Evolutionary conservation across 2,113 vertebrate species (phyloP), one percentile per base, ranked within the genome.

Genomic region (Todiramphus chloris): DNA sequence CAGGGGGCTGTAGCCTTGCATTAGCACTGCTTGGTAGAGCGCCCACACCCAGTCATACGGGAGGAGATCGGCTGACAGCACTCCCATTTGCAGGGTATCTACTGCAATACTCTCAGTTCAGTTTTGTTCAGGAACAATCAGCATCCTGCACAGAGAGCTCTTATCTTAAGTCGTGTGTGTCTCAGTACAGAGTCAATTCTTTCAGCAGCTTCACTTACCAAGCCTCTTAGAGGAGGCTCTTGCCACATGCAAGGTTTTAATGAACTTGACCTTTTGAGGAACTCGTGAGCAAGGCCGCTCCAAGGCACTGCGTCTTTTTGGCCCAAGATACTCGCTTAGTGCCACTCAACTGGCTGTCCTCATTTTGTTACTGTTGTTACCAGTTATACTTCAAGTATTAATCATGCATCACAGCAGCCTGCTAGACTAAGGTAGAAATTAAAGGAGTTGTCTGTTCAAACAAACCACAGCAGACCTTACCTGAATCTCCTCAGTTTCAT

Each of bases 401-500:
- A 76, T 39, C 10, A 56, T 4, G 8, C 25, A 77, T 30, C 35
- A 43, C 39, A 66, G 33, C 14, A 62, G 30, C 4, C 44, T 51
- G 19, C 46, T 31, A 66, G 27, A 31, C 19, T 41, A 75, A 56
- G 31, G 44, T 1, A 72, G 33, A 55, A 78, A 79, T 37, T 19
- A 39, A 70, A 70, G 14, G 28, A 94, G 50, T 48, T 66, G 3
- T 25, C 18, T 8, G 0, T 41, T 90, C 55, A 63, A 83, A 80
- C 31, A 85, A 87, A 23, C 16, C 35, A 75, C 35, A 74, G 28
- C 18, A 93, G 30, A 43, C 84, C 96, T 97, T 97, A 99, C 99
- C 98, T 99, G 98, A 98, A 99, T 99, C 92, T 99, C 98, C 93
- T 99, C 99, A 44, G 98, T 99, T 96, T 99, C 99, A 89, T 99